Base-by-base conservation (phyloP, 1,140 invertebrate species). In the Tetramorium parvispinum region DNA sequence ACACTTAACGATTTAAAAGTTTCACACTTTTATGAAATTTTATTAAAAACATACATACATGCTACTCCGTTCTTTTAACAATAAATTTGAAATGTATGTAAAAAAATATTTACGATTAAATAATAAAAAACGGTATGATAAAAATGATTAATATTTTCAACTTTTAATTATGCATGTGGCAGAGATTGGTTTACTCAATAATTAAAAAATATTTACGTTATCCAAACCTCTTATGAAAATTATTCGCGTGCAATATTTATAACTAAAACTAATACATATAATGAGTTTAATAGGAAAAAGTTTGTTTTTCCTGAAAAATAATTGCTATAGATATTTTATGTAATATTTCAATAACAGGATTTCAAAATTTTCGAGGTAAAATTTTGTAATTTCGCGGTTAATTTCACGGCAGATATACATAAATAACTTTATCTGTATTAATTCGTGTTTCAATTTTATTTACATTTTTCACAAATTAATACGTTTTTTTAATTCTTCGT, bases 401-500 rank as follows among this genome's bases (percentile, higher is more conserved):
- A 32, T 32, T 32, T 32, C 32, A 3, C 32, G 32, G 32, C 32
- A 32, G 2, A 40, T 18, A 57, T 11, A 57, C 16, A 1, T 11
- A n/a, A n/a, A 16, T 53, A n/a, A 18, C 0, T 32, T 8, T 24
- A 57, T 57, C 2, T 21, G 11, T 21, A 57, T 24, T 32, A 32
- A 32, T 32, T 57, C n/a, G 11, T 59, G 24, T 59, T 59, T 11
- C 6, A 3, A 59, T n/a, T 40, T 40, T 7, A 65, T 37, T 18
- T 8, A 32, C 61, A 32, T 40, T 21, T 6, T 55, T 1, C 65
- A 46, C 51, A 57, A 55, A 53, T 73, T 83, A 83, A 75, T 49
- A 51, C 21, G 16, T 75, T 75, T 1, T 59, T 75, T 83, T 59
- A 21, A 46, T 27, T 75, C 37, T 46, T 10, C 68, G 53, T 59